A percentile compares a stretch with the other conserved stretches of the same genome.
Evolutionary conservation across 2,888 invertebrate genomes (phyloP).

Genomic region (Orchesella flavescens): DNA sequence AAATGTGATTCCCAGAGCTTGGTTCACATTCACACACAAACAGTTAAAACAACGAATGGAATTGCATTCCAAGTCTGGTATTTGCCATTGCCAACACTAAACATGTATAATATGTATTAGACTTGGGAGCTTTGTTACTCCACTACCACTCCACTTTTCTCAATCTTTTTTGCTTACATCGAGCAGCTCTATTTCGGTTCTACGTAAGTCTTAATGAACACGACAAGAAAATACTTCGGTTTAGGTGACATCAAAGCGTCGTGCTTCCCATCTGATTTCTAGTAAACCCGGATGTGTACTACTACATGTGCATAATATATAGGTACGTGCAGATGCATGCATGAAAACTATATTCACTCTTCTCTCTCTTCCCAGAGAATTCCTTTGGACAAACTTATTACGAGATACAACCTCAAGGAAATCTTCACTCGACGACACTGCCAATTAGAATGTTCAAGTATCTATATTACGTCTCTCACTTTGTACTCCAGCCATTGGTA

Average conservation of each 20-base stretch:
- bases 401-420: constrained; percentile 16
- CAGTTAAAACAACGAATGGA: background rate
- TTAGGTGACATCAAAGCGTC: too few relatives aligned
- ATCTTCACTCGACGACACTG: constrained; percentile 28
- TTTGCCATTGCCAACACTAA: background rate
- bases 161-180: too few relatives aligned
- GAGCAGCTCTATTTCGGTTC: too few relatives aligned
- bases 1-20: constrained; percentile 5
- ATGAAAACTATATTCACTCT: too few relatives aligned
- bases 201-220: too few relatives aligned
- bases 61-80: constrained; percentile 29
- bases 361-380: background rate
- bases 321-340: too few relatives aligned
- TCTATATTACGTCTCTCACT: background rate
- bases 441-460: background rate
- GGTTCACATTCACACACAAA: background rate
- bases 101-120: too few relatives aligned
- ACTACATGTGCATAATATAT: too few relatives aligned
- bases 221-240: too few relatives aligned
- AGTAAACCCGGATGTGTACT: constrained; percentile 4
- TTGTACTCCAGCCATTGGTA: background rate
- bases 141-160: background rate
- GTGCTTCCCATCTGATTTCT: background rate
- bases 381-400: background rate
- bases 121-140: background rate